These are phyloP conservation scores for Oceanites oceanicus DNA, from an alignment of 2,113 vertebrate genomes.

Conservation along the genomic window DNA sequence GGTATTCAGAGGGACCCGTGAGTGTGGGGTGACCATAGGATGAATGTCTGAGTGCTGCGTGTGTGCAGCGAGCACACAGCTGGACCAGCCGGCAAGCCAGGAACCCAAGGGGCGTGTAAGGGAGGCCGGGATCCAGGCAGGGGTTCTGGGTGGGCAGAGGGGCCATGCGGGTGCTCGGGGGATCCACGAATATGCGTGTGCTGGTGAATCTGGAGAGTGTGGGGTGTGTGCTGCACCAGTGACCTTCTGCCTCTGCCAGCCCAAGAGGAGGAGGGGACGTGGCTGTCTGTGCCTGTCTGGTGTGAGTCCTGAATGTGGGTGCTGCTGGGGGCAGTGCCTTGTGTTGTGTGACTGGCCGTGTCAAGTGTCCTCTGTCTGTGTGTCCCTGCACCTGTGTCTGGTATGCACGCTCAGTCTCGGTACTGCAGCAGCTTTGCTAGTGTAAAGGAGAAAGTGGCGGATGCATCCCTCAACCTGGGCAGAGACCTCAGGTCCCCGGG, in stretches of 20 bases:
- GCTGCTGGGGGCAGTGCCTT: background rate
- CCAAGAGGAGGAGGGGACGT: fast-evolving
- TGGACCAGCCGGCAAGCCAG: fast-evolving
- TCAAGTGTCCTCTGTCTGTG: fast-evolving
- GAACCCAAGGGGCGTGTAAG: fast-evolving
- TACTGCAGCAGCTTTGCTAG: background rate
- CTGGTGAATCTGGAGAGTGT: background rate
- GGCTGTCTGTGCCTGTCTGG: background rate
- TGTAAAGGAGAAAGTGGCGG: background rate
- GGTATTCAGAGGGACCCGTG: fast-evolving
- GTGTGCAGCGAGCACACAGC: fast-evolving
- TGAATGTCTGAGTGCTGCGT: background rate
- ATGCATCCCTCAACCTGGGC: background rate
- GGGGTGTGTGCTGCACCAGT: background rate
- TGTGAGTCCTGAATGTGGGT: background rate
- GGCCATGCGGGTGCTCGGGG: fast-evolving
- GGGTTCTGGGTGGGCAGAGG: fast-evolving
- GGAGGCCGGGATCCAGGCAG: fast-evolving
- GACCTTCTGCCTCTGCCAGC: background rate
- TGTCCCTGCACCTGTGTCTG: background rate
- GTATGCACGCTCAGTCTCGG: fast-evolving
- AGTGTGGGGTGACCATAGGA: background rate
- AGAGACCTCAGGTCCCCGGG: fast-evolving
- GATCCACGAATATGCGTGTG: fast-evolving
- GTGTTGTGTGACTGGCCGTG: too few relatives aligned